These are phyloP conservation scores for Aphelenchoides avenae DNA, from an alignment of 1,140 invertebrate species.

Conservation along the genomic window DNA sequence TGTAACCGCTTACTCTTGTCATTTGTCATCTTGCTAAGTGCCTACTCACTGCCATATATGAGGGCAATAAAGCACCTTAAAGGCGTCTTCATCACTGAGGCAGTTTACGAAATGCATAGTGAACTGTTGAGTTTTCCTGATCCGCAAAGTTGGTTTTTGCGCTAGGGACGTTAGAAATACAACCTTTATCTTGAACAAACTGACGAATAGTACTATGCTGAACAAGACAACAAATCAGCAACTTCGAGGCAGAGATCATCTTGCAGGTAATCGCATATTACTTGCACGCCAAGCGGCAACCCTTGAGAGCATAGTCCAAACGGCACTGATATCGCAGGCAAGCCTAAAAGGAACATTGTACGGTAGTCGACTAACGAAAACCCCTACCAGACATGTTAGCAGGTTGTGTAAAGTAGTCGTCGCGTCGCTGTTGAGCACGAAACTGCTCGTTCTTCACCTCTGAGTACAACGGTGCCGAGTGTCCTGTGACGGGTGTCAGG, in stretches of 20 bases:
- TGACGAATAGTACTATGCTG: too few species aligned
- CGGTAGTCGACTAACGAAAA: background rate
- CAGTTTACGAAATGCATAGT: too few species aligned
- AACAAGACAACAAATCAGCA: conserved; percentile 81
- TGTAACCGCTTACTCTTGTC: too few species aligned
- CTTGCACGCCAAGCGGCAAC: conserved; percentile 81
- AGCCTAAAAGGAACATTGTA: conserved; percentile 63
- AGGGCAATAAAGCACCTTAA: too few species aligned
- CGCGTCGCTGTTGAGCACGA: conserved; percentile 77
- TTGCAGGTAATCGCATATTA: conserved; percentile 77
- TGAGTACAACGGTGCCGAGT: conserved; percentile 73
- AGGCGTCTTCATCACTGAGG: too few species aligned
- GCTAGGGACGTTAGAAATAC: too few species aligned
- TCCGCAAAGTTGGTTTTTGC: too few species aligned
- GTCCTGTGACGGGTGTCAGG: conserved; percentile 83
- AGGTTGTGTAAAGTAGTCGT: conserved; percentile 90
- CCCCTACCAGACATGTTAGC: conserved; percentile 81
- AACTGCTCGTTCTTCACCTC: conserved; percentile 69
- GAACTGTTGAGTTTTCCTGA: too few species aligned
- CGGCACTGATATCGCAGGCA: conserved; percentile 85
- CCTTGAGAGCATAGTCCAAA: conserved; percentile 72
- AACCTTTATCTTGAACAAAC: too few species aligned
- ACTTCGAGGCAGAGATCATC: conserved; percentile 74
- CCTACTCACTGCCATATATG: too few species aligned
- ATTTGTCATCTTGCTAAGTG: too few species aligned